Conservation (phyloP, 2,113 vertebrate species). For the Spilogale gracilis region DNA sequence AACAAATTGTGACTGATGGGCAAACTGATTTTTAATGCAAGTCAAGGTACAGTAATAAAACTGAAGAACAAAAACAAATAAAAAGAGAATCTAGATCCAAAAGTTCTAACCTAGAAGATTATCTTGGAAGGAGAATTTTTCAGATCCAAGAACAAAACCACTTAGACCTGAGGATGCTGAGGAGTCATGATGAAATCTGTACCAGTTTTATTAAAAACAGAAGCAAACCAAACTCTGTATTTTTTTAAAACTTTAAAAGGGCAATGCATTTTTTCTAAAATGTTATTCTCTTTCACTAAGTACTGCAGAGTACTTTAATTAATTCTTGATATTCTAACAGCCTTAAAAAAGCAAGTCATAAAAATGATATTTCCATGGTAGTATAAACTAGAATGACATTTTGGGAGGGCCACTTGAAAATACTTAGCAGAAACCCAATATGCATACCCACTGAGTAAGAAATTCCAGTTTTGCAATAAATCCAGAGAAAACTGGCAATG, state of each 20-base stretch:
- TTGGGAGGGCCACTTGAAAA: conserved; percentile 61
- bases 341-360: conserved; percentile 48
- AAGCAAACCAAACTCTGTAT: conserved; percentile 49
- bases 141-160: conserved; percentile 35
- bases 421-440: conserved; percentile 59
- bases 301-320: conserved; percentile 47
- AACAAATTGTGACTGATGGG: conserved; percentile 49
- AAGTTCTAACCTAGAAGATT: neutral
- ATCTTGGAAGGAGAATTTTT: conserved; percentile 34
- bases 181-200: neutral
- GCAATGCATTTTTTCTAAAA: conserved; percentile 64
- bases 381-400: conserved; percentile 56
- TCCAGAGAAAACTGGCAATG: conserved; percentile 37
- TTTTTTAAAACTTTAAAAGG: conserved; percentile 59
- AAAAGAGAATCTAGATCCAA: neutral
- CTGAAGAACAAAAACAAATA: neutral
- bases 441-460: conserved; percentile 34
- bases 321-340: conserved; percentile 65
- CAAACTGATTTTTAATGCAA: conserved; percentile 34
- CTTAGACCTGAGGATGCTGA: neutral
- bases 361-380: conserved; percentile 58
- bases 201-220: conserved; percentile 71
- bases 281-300: conserved; percentile 44
- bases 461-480: conserved; percentile 60
- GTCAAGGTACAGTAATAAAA: conserved; percentile 45